A percentile compares a stretch with the other conserved stretches of the same genome.
These are phyloP conservation scores for Anthopleura xanthogrammica DNA, from an alignment of 92 coral and sea anemone genomes.

Conservation along the genomic window DNA sequence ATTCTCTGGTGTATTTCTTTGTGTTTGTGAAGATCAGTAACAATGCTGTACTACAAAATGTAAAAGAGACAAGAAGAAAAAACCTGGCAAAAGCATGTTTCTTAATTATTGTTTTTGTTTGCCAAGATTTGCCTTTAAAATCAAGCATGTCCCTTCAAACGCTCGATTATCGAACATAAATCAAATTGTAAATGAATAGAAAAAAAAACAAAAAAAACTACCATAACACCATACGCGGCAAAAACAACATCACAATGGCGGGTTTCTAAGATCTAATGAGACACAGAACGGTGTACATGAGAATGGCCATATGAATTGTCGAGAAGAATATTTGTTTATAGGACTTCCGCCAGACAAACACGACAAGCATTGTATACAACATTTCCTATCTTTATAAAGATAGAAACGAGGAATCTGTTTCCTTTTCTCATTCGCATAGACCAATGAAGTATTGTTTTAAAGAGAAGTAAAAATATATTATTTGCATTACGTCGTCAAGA, in stretches of 20 bases:
- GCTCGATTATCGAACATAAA: background rate
- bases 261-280: background rate
- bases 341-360: conserved; percentile 6
- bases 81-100: background rate
- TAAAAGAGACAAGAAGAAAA: background rate
- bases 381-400: background rate
- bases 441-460: background rate
- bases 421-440: background rate
- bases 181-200: background rate
- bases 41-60: background rate
- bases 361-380: background rate
- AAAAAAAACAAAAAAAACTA: too few species aligned
- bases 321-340: background rate
- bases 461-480: background rate
- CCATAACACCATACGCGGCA: background rate
- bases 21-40: background rate
- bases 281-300: background rate
- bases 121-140: background rate
- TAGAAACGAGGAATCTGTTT: background rate
- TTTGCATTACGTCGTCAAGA: background rate
- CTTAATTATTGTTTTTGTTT: background rate
- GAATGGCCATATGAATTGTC: background rate
- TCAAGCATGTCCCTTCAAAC: background rate
- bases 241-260: background rate
- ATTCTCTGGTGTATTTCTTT: background rate